Percentiles rank a stretch among this genome's conserved stretches.
Evolutionary conservation across 2,113 vertebrate species (phyloP).

Genomic region (Uropsilus gracilis): DNA sequence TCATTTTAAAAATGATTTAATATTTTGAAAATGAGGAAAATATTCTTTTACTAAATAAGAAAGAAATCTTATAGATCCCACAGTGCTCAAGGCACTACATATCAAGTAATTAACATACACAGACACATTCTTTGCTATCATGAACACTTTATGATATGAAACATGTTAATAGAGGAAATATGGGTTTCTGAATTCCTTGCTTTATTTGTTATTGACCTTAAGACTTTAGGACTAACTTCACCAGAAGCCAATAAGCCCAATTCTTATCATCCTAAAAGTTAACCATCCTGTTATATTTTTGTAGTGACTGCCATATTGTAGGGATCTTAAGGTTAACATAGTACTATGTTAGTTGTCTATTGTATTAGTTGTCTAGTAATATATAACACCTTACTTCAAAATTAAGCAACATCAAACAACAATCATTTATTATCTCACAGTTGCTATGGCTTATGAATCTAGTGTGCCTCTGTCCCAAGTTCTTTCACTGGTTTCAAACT

Average conservation of each 20-base stretch:
- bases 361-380: not conserved
- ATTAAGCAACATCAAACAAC: not conserved
- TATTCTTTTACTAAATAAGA: not conserved
- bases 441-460: not conserved
- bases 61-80: not conserved
- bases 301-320: not conserved
- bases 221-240: not conserved
- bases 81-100: not conserved
- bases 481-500: not conserved
- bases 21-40: slow-evolving; percentile 50
- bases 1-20: slow-evolving; percentile 68
- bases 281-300: not conserved
- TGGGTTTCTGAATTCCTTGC: not conserved
- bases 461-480: not conserved
- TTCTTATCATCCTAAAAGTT: not conserved
- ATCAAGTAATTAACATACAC: not conserved
- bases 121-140: not conserved
- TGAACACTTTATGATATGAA: not conserved
- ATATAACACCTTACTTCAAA: not conserved
- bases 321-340: too few relatives aligned
- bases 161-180: not conserved
- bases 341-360: not conserved
- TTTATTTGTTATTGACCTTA: not conserved
- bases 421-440: not conserved
- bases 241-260: not conserved